Conservation (phyloP, 2,888 invertebrate genomes). For the Blera fallax region DNA sequence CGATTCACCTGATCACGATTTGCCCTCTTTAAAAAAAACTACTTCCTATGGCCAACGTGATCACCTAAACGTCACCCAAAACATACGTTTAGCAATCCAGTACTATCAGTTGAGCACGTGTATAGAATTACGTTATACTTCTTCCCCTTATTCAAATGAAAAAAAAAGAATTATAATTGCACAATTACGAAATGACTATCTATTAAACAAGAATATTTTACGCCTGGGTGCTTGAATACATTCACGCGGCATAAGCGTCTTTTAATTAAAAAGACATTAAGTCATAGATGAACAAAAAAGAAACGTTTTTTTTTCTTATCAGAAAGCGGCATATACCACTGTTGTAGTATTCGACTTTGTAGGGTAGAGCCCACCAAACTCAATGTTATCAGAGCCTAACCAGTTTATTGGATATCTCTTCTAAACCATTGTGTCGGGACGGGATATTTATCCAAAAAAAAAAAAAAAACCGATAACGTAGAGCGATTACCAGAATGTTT, state of each 20-base stretch:
- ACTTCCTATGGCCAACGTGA: slow-evolving; percentile 11
- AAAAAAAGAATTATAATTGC: background rate
- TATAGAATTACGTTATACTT: background rate
- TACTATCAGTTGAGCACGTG: slow-evolving; percentile 14
- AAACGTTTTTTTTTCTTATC: slow-evolving; percentile 13
- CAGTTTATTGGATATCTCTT: slow-evolving; percentile 1
- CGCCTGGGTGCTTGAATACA: slow-evolving; percentile 3
- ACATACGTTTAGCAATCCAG: slow-evolving; percentile 5
- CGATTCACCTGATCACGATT: background rate
- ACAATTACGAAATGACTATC: slow-evolving; percentile 37
- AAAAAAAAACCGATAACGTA: slow-evolving; percentile 19
- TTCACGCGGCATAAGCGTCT: slow-evolving; percentile 24
- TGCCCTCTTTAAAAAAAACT: background rate
- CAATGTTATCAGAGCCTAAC: slow-evolving; percentile 26
- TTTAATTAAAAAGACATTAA: slow-evolving; percentile 50
- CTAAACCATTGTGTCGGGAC: background rate
- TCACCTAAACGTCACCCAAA: slow-evolving; percentile 6
- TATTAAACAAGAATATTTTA: slow-evolving; percentile 5
- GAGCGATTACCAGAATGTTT: slow-evolving; percentile 13
- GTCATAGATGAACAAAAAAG: background rate
- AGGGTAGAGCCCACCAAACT: slow-evolving; percentile 2
- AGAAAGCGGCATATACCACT: background rate
- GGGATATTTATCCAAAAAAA: background rate
- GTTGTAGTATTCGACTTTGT: background rate
- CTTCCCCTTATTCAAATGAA: background rate